Conservation (phyloP, 2,888 invertebrate genomes). For the Eristalis arbustorum region DNA sequence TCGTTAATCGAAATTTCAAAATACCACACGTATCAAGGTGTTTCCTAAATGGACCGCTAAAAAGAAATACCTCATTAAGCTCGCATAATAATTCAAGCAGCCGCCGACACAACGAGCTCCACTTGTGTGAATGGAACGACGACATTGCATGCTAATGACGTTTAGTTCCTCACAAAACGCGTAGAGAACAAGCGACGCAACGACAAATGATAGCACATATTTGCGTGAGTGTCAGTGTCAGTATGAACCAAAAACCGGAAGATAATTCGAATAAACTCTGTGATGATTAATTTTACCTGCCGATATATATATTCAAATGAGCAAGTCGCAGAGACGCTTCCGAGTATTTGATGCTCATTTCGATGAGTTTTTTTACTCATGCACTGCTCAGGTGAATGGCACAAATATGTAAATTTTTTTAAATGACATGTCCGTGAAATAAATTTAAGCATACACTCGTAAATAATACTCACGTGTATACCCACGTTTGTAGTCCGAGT, state of each 20-base stretch:
- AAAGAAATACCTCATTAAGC: not conserved
- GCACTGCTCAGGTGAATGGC: not conserved
- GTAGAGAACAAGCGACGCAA: not conserved
- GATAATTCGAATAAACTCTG: not conserved
- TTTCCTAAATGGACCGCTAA: not conserved
- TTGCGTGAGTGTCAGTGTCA: not conserved
- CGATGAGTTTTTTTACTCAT: not conserved
- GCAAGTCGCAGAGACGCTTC: not conserved
- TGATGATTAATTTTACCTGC: not conserved
- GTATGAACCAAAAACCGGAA: not conserved
- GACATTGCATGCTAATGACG: not conserved
- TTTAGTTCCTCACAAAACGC: not conserved
- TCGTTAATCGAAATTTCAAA: not conserved
- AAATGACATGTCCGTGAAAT: not conserved
- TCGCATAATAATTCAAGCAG: not conserved
- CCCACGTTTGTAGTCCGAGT: not conserved
- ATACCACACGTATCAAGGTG: not conserved
- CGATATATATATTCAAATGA: not conserved
- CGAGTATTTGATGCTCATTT: not conserved
- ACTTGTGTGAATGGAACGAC: not conserved
- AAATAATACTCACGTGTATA: not conserved
- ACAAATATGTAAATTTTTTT: not conserved
- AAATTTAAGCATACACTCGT: not conserved
- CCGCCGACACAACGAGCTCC: not conserved
- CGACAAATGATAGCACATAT: not conserved